Base-by-base conservation (phyloP, 2,113 vertebrate species). In the Melanocharis versteri region DNA sequence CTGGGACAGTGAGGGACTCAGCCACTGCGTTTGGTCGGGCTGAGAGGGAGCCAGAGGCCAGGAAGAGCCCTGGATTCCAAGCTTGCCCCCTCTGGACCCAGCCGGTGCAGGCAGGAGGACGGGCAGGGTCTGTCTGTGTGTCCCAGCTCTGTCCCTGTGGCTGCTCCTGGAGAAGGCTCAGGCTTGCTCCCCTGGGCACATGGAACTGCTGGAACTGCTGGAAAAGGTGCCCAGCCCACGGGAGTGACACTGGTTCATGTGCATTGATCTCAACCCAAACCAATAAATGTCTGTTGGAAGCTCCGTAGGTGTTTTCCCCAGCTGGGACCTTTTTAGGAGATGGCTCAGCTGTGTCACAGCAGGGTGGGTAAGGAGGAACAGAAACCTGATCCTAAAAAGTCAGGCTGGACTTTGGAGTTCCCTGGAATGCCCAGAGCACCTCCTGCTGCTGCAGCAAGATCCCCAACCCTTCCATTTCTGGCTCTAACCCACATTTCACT, bases 221-320 rank as follows among this genome's bases (percentile, higher is more conserved):
- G 69, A 39, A 48, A 23, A 71, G 87, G 64, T 37, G 61, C 0
- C 42, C 69, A 65, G 88, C 85, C 53, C 68, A 10, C 0, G 13
- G 66, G 54, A 69, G 33, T 0, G 3, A 56, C 28, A 2, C 77
- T 12, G 17, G 33, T 56, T 66, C 87, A 37, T 48, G 62, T 80
- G 75, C 91, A 85, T 77, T 21, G 79, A 58, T 30, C 65, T 76
- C 77, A 66, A 39, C 66, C 24, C 91, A 50, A 81, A 70, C 71
- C 57, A 95, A 91, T 94, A 94, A 95, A 94, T 47, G 66, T 89
- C 83, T 89, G n/a, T 10, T 69, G 80, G 39, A 89, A 94, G 54
- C 40, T 60, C 71, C 0, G 1, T 1, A 11, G 42, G 4, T 44
- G 13, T 51, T 62, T 42, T 27, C 37, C 53, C 48, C 7, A 2